Percentiles rank a stretch among this genome's conserved stretches.
These are phyloP conservation scores for Crepidodera aurea DNA, from an alignment of 2,888 invertebrate genomes.

Conservation along the genomic window DNA sequence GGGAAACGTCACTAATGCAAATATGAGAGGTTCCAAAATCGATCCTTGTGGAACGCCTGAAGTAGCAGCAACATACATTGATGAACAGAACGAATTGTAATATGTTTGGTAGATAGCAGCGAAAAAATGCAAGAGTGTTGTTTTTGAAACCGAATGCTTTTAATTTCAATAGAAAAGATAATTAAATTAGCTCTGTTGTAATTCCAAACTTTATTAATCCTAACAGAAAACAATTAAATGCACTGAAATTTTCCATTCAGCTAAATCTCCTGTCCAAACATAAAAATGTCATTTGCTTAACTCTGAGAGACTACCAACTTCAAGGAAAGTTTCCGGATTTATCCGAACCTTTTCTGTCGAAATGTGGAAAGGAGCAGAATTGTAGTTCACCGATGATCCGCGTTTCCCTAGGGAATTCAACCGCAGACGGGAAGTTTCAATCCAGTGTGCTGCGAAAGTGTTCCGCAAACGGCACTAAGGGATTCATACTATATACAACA, in stretches of 20 bases:
- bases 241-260: background rate
- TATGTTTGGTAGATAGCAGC: too few relatives aligned
- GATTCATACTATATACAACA: constrained; percentile 13
- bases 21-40: too few relatives aligned
- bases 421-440: constrained; percentile 41
- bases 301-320: constrained; percentile 21
- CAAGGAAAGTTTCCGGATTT: constrained; percentile 25
- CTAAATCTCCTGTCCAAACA: constrained; percentile 22
- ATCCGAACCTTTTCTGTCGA: constrained; percentile 27
- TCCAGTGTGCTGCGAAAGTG: constrained; percentile 33
- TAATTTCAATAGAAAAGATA: too few relatives aligned
- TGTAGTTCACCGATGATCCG: constrained; percentile 44
- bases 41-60: too few relatives aligned
- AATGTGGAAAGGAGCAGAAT: constrained; percentile 27
- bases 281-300: constrained; percentile 34
- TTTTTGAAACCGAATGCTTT: too few relatives aligned
- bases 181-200: background rate
- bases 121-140: too few relatives aligned
- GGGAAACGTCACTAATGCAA: too few relatives aligned
- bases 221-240: background rate
- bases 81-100: too few relatives aligned
- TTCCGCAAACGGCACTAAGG: constrained; percentile 30
- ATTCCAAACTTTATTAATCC: background rate
- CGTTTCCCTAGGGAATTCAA: constrained; percentile 43
- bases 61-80: too few relatives aligned